Evolutionary conservation across 2,797 vertebrate species (phyloP), one percentile per base, ranked within the genome.

Genomic region (Acanthis flammea): DNA sequence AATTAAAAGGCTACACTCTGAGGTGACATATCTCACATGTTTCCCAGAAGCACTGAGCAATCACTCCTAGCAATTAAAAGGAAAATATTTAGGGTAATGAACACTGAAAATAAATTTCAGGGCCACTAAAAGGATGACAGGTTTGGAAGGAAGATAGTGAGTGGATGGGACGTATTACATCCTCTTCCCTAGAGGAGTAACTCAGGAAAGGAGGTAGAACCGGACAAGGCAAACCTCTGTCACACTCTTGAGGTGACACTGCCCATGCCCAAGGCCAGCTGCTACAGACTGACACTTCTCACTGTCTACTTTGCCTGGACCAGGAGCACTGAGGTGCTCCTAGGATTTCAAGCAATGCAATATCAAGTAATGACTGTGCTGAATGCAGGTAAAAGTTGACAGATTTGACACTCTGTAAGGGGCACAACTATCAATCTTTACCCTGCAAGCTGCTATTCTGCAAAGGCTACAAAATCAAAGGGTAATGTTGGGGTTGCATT

Each of bases 31-130:
- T 7, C 28, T 41, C 68, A 57, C 15, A 3, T 1, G 10, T 60
- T 68, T 91, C 71, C 67, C 42, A 68, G 61, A 84, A 72, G 42
- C 63, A 84, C 30, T 31, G 14, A 72, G 35, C 50, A 53, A 37
- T 63, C 86, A 67, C 37, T 86, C 48, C 51, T 19, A 70, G 55
- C 33, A 93, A 76, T 51, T 66, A 66, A 54, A 83, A 72, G 31
- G 23, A 77, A 57, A 92, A 76, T 19, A 86, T 66, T 60, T 60
- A 80, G 53, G 66, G 84, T 41, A 86, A 53, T 12, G 21, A 86
- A 77, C 45, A 73, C 19, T 48, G 42, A 83, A 81, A 93, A 74
- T 62, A 76, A 60, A 55, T 74, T 93, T 66, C 72, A 67, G 45
- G 41, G 71, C 31, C 73, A 88, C 19, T 15, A 74, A 44, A 87